Evolutionary conservation across 2,113 vertebrate genomes (phyloP).

Genomic region (Micromys minutus): DNA sequence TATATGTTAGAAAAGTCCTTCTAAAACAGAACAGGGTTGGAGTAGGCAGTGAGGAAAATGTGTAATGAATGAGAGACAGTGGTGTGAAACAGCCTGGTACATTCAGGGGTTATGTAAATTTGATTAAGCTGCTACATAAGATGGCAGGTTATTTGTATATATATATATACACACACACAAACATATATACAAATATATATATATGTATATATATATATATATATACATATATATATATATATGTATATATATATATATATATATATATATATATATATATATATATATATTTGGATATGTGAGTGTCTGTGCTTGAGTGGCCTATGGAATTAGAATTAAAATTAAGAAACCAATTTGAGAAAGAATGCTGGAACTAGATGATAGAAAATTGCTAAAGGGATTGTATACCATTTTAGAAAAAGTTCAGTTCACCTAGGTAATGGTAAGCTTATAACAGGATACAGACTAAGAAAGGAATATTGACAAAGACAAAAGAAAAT

Average conservation of each 20-base stretch:
- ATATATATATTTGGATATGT: not conserved
- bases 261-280: not conserved
- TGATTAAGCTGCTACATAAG: slow-evolving; percentile 37
- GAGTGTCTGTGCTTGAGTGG: not conserved
- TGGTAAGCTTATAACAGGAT: not conserved
- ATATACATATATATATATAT: not conserved
- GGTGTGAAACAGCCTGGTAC: not conserved
- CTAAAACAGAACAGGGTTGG: not conserved
- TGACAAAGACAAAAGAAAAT: slow-evolving; percentile 19
- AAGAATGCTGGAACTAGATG: not conserved
- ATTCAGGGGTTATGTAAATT: not conserved
- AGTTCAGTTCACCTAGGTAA: not conserved
- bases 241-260: no score
- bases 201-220: not conserved
- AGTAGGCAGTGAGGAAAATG: not conserved
- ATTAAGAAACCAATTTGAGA: not conserved
- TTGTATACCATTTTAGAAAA: not conserved
- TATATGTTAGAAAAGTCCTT: slow-evolving; percentile 12
- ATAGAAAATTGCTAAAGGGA: not conserved
- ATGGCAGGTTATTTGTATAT: not conserved
- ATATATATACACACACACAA: not conserved
- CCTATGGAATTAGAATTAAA: slow-evolving; percentile 25
- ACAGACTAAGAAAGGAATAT: slow-evolving; percentile 23
- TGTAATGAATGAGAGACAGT: not conserved
- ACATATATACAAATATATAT: not conserved